Evolutionary conservation across 2,797 vertebrate species (phyloP).

Genomic region (Silurus aristotelis): DNA sequence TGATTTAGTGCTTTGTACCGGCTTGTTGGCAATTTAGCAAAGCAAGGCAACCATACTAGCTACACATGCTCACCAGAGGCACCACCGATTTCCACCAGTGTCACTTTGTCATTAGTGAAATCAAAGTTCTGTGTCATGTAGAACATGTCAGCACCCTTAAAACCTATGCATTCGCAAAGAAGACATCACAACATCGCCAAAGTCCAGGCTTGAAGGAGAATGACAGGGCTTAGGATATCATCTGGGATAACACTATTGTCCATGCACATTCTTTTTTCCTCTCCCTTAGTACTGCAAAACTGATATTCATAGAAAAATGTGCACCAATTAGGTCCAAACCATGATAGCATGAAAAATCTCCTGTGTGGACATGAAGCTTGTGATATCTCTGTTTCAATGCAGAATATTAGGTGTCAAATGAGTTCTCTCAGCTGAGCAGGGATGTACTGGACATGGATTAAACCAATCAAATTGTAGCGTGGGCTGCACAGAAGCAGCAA

Average conservation of each 20-base stretch:
- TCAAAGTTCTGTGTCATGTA: background rate
- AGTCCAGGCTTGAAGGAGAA: background rate
- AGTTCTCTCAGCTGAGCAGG: constrained; percentile 43
- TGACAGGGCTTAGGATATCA: constrained; percentile 9
- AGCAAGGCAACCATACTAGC: background rate
- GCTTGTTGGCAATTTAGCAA: background rate
- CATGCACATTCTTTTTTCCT: background rate
- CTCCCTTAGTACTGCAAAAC: background rate
- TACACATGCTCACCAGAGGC: background rate
- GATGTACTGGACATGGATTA: constrained; percentile 31
- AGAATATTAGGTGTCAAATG: constrained; percentile 43
- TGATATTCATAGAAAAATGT: constrained; percentile 16
- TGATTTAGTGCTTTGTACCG: background rate
- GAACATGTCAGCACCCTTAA: background rate
- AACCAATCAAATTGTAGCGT: constrained; percentile 25
- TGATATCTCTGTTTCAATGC: constrained; percentile 34
- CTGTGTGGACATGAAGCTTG: constrained; percentile 21
- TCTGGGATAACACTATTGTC: constrained; percentile 2
- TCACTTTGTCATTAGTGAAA: background rate
- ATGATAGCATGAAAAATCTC: constrained; percentile 8
- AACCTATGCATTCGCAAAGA: background rate
- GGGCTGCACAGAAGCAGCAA: constrained; percentile 33
- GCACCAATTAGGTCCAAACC: constrained; percentile 34
- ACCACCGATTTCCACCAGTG: background rate
- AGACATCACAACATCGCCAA: background rate